A percentile compares a stretch with the other conserved stretches of the same genome.
Conservation (phyloP, 64 coral and sea anemone species). For the Cladopsammia gracilis region DNA sequence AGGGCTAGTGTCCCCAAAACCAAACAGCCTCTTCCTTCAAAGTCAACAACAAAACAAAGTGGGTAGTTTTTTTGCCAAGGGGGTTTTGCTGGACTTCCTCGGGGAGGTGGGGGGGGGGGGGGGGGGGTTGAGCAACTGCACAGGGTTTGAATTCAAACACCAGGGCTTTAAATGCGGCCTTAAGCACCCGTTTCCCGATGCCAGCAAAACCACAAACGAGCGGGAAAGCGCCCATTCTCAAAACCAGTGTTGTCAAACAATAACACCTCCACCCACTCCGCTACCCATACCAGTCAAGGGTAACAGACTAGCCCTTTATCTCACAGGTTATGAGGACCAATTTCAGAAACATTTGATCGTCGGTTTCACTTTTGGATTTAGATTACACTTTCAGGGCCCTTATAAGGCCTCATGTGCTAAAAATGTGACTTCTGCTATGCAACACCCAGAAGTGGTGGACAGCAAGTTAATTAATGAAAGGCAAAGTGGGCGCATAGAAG, state of each 20-base stretch:
- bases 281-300: constrained; percentile 27
- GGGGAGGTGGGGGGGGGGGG: too few species aligned
- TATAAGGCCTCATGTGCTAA: too few species aligned
- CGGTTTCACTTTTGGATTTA: neutral
- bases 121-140: too few species aligned
- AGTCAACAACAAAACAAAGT: neutral
- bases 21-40: neutral
- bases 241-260: neutral
- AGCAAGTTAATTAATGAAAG: constrained; percentile 8
- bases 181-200: neutral
- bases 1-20: neutral
- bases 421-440: constrained; percentile 10
- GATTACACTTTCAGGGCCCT: neutral
- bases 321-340: neutral
- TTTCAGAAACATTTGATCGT: neutral
- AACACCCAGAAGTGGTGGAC: constrained; percentile 4
- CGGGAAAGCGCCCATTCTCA: neutral
- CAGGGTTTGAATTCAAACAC: neutral
- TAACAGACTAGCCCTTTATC: neutral
- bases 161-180: neutral
- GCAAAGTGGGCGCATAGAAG: neutral
- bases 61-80: neutral
- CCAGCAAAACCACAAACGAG: neutral
- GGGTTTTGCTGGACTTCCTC: neutral
- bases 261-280: neutral